Base-by-base conservation (phyloP, 1,140 invertebrate genomes). In the Helicoverpa armigera region DNA sequence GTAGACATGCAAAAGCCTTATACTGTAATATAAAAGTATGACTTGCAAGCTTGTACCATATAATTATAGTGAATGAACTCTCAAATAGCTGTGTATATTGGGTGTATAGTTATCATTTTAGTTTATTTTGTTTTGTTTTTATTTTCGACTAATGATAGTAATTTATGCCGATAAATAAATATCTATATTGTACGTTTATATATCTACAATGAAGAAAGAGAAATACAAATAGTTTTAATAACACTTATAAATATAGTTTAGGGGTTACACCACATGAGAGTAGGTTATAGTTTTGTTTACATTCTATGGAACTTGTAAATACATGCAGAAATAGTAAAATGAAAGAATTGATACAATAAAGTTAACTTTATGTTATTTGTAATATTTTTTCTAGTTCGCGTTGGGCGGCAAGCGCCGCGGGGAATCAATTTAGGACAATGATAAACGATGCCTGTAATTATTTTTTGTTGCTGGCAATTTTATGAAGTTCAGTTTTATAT, bases 331-430 rank as follows among this genome's bases (percentile, higher is more conserved):
- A 91, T 94, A 94, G 88, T 90, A 82, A 90, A 90, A 77, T 79
- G 92, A 91, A 91, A 90, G 89, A 93, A 94, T 94, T 92, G 92
- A 94, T 94, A 94, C 92, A 93, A 94, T 93, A 94, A 93, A 88
- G 91, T 83, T 91, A 92, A 92, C 86, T 88, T 94, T 94, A 92
- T 89, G 91, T 94, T 94, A 94, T 91, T 85, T 92, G 89, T 94
- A 92, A 92, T 92, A 91, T 92, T 93, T 91, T 93, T 92, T 92
- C 86, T 92, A 92, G 91, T 87, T 87, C 63, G 87, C 88, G 90
- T 92, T 91, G 88, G 83, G 83, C 50, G 63, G 87, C 72, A 54
- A 7, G 58, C 69, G 56, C 78, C 78, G 50, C 70, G 67, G 60
- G 48, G 48, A 78, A 50, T 74, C 69, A 82, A 82, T 70, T 80